Percentiles rank a stretch among this genome's conserved stretches.
These are phyloP conservation scores for Coracias cyanogaster DNA, from an alignment of 2,797 vertebrate species.

Conservation along the genomic window DNA sequence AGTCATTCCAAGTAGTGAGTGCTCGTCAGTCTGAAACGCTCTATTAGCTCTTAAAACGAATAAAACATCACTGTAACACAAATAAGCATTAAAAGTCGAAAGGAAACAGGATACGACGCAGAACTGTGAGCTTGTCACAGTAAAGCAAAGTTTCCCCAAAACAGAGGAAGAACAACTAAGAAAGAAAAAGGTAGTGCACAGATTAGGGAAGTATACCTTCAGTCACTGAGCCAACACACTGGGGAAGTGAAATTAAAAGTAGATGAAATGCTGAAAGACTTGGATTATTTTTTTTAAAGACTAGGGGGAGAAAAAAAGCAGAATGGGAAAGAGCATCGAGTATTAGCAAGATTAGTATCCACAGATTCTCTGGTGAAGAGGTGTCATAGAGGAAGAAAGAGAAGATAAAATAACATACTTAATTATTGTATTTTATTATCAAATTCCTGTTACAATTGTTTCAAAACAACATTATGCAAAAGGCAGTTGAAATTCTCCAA, in stretches of 20 bases:
- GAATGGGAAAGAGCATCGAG: background rate
- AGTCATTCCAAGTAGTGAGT: background rate
- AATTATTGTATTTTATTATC: background rate
- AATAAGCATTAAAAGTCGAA: background rate
- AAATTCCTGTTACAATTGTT: background rate
- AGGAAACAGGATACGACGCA: background rate
- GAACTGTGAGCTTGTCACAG: background rate
- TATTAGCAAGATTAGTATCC: background rate
- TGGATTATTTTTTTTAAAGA: background rate
- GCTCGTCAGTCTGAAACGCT: background rate
- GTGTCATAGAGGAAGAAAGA: background rate
- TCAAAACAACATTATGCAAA: background rate
- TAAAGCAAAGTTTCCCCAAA: constrained; percentile 22
- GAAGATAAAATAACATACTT: background rate
- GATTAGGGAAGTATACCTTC: constrained; percentile 36
- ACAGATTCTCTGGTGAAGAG: background rate
- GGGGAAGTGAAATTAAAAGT: constrained; percentile 56
- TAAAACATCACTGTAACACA: background rate
- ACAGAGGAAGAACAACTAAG: constrained; percentile 39
- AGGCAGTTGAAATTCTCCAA: background rate
- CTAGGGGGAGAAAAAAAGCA: background rate
- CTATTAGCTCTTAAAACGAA: background rate
- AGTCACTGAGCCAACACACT: background rate
- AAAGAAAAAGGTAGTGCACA: constrained; percentile 25
- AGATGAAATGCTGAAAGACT: background rate